Base-by-base conservation (phyloP, 2,113 vertebrate genomes). In the Narcine bancroftii region DNA sequence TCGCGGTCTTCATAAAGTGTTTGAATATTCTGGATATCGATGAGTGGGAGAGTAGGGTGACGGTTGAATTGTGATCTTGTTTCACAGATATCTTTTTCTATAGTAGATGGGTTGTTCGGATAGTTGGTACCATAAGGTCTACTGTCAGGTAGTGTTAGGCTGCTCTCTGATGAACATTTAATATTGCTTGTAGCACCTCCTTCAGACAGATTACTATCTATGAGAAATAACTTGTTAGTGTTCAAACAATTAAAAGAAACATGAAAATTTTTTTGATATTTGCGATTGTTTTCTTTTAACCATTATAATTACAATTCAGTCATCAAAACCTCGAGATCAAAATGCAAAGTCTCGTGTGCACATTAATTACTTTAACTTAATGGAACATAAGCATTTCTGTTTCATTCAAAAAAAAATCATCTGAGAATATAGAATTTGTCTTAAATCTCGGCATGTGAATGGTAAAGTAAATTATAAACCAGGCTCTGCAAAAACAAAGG, bases 11-110 rank as follows among this genome's bases (percentile, higher is more conserved):
- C 96, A 0, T 97, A 97, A 33, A 97, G 94, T 0, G 96, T 96
- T 93, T 94, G 95, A 94, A 97, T 96, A 93, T 96, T 96, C 93
- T 94, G 95, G 94, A 97, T 96, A 93, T 96, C 96, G 93, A 97
- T 95, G 93, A 97, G 45, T 0, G 96, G 96, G 93, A 96, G 96
- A 2, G 95, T 94, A 69, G 96, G 94, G 11, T 95, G 96, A 92
- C 96, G 96, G 94, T 95, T 96, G 93, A 96, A 95, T 5, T 96
- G 93, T 1, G 95, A 75, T 0, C 95, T 92, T 0, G 96, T 94
- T 53, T 96, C 96, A 0, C 95, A 73, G 93, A 96, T 95, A 92
- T 93, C 93, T 92, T 95, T 95, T 93, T 94, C 94, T 92, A 95
- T 92, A 1, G 93, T 94, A 92, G 94, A 94, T 93, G 94, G 93